Evolutionary conservation across 2,113 vertebrate species (phyloP).

Genomic region (Puffinus mauretanicus): DNA sequence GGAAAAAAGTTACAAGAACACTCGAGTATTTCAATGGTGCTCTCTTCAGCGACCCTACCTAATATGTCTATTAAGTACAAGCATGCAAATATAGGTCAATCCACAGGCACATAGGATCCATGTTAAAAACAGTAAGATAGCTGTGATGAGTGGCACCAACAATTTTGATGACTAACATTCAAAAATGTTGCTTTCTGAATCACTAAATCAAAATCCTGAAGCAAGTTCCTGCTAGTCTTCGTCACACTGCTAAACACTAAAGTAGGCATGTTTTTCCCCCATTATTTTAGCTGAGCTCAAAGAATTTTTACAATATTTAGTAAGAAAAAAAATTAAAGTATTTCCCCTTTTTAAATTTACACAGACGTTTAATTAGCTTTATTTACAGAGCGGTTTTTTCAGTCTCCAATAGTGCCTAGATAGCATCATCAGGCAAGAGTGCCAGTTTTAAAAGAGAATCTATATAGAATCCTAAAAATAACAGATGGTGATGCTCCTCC

Average conservation of each 20-base stretch:
- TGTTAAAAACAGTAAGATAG: constrained; percentile 78
- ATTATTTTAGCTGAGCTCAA: constrained; percentile 84
- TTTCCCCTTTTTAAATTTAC: constrained; percentile 91
- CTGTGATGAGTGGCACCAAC: constrained; percentile 78
- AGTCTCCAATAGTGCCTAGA: constrained; percentile 85
- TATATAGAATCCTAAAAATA: constrained; percentile 89
- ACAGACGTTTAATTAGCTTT: constrained; percentile 95
- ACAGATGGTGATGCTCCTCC: constrained; percentile 81
- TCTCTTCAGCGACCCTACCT: constrained; percentile 76
- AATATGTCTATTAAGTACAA: constrained; percentile 80
- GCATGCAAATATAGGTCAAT: constrained; percentile 81
- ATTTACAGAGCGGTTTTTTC: constrained; percentile 92
- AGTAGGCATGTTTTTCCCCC: constrained; percentile 74
- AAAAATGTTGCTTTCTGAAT: constrained; percentile 72
- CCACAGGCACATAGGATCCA: constrained; percentile 83
- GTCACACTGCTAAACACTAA: constrained; percentile 80
- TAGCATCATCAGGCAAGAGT: constrained; percentile 82
- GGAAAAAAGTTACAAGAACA: constrained; percentile 59
- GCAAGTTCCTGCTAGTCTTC: constrained; percentile 79
- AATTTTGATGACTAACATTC: constrained; percentile 74
- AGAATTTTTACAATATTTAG: constrained; percentile 87
- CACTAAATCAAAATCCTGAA: constrained; percentile 77
- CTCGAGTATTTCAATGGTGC: constrained; percentile 72
- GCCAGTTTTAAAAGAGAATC: constrained; percentile 84
- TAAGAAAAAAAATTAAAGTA: constrained; percentile 90